A percentile compares a stretch with the other conserved stretches of the same genome.
Conservation (phyloP, 2,888 invertebrate species). For the Flexamia atlantica region DNA sequence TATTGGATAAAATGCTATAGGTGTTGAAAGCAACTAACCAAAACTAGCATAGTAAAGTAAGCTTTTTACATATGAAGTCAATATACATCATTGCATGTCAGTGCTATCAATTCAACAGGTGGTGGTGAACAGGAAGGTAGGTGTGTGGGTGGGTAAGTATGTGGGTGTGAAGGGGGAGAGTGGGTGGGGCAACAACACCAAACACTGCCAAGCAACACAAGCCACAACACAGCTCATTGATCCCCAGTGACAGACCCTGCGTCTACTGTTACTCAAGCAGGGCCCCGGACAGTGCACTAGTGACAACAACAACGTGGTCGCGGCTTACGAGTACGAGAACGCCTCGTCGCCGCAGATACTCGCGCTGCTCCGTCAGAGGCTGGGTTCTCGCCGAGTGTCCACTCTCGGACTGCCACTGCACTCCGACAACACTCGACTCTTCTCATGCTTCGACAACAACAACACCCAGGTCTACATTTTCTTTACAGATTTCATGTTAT, state of each 20-base stretch:
- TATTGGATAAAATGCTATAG: too few relatives aligned
- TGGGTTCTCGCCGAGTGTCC: background rate
- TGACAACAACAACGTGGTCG: background rate
- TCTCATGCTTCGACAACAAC: background rate
- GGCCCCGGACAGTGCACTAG: background rate
- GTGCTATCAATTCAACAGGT: constrained; percentile 6
- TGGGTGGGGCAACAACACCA: background rate
- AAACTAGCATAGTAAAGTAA: too few relatives aligned
- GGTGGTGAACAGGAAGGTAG: background rate
- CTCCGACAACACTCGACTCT: background rate
- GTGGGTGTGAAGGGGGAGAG: background rate
- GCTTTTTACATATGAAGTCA: too few relatives aligned
- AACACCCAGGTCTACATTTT: background rate
- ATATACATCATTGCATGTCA: too few relatives aligned
- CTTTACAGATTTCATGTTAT: background rate
- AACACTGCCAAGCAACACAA: constrained; percentile 10
- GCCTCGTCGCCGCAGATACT: background rate
- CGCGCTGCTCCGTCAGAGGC: background rate
- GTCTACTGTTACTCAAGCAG: constrained; percentile 17
- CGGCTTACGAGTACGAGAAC: constrained; percentile 29
- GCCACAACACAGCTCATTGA: constrained; percentile 23
- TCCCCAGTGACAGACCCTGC: background rate
- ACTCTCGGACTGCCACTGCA: background rate
- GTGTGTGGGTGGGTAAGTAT: background rate
- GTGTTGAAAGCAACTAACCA: too few relatives aligned